Base-by-base conservation (phyloP, 2,888 invertebrate genomes). In the Tanypteryx hageni region DNA sequence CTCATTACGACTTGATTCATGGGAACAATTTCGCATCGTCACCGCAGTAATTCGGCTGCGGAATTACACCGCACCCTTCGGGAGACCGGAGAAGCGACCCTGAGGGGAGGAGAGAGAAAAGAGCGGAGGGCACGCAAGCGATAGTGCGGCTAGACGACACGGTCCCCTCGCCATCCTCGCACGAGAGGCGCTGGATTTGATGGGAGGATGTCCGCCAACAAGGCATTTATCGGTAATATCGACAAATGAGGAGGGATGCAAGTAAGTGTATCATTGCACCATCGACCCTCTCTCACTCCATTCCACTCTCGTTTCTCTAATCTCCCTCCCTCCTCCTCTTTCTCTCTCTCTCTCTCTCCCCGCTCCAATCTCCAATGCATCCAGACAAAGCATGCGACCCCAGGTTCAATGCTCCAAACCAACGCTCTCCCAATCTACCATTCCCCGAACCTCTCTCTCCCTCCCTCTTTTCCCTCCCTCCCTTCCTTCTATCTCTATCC, bases 341-440 rank as follows among this genome's bases (percentile, higher is more conserved):
- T 27, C 27, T 13, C 61, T 31, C 22, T 27, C 4, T 11, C 31
- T 44, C 22, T 27, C 22, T 14, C n/a, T 64, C 22, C n/a, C 64
- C 31, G 64, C 61, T 64, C 89, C 89, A 44, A 89, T 89, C 68
- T 89, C 89, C 89, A 89, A 89, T 89, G 89, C 68, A 89, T 89
- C 89, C 89, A 64, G 64, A 89, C 61, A 64, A 68, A 89, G 64
- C 31, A 18, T 89, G n/a, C 64, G 89, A 64, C 89, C 68, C 31
- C 68, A 89, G 89, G 89, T 89, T 89, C 89, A 89, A 89, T 44
- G 89, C 44, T 64, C 89, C 64, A 89, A 89, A 89, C 89, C 64
- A 64, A 61, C 61, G 64, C 89, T 68, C 31, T 64, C 64, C 89
- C 89, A 64, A 44, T 44, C 64, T 64, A 31, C 64, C 44, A 61